Conservation (phyloP, 1,140 invertebrate species). For the Trissolcus basalis region DNA sequence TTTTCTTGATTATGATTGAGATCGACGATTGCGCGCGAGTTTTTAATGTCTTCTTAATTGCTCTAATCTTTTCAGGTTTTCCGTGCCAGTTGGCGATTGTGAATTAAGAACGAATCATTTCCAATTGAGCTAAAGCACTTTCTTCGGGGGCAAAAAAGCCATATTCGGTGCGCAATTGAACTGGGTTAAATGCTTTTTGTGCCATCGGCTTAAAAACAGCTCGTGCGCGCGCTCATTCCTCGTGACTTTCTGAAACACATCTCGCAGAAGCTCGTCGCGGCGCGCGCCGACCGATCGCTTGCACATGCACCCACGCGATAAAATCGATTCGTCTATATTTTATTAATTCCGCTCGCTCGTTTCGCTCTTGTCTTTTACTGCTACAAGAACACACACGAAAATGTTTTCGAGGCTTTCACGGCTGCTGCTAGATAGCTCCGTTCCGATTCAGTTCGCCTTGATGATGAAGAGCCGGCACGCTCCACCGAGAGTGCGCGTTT, state of each 20-base stretch:
- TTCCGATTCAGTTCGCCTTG: conserved; percentile 23
- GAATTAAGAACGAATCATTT: conserved; percentile 34
- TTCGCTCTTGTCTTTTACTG: conserved; percentile 15
- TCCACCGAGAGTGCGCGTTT: no score
- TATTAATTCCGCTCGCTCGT: conserved; percentile 1
- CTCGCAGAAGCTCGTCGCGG: no score
- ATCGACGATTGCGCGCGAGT: conserved; percentile 9
- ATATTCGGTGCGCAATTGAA: conserved; percentile 12
- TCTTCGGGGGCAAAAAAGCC: not conserved
- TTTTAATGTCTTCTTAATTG: conserved; percentile 35
- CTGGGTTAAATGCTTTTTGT: conserved; percentile 11
- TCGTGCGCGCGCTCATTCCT: not conserved
- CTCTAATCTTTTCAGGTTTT: conserved; percentile 30
- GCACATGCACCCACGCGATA: conserved; percentile 6
- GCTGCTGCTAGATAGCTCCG: conserved; percentile 19
- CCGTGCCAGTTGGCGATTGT: conserved; percentile 2
- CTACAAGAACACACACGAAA: conserved; percentile 14
- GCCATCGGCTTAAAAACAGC: conserved; percentile 1
- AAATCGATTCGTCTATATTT: conserved; percentile 11
- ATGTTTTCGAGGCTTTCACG: conserved; percentile 1
- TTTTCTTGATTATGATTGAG: conserved; percentile 15
- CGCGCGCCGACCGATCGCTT: not conserved
- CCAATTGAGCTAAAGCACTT: conserved; percentile 25
- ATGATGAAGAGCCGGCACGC: conserved; percentile 10
- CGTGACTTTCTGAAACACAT: conserved; percentile 1